Percentiles rank a stretch among this genome's conserved stretches.
Conservation (phyloP, 2,113 vertebrate genomes). For the Rhinolophus sinicus region DNA sequence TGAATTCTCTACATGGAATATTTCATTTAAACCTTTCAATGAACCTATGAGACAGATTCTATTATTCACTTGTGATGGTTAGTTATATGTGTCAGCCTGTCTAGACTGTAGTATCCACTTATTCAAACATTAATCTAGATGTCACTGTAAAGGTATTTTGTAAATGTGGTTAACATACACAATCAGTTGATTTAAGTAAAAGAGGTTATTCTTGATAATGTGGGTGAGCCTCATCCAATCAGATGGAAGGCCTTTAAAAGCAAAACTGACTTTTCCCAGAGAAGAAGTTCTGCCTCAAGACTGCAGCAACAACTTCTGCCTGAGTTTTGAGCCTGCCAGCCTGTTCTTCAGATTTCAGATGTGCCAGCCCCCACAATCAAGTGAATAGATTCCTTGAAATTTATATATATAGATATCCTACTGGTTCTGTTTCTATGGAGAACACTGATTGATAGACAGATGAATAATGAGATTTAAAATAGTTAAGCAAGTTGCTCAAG, state of each 20-base stretch:
- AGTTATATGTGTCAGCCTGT: not conserved
- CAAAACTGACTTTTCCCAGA: not conserved
- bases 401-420: not conserved
- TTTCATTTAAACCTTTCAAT: slow-evolving; percentile 30
- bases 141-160: slow-evolving; percentile 19
- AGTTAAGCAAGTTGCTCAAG: slow-evolving; percentile 18
- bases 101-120: not conserved
- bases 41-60: not conserved
- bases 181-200: not conserved
- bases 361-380: slow-evolving; percentile 37
- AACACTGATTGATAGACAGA: slow-evolving; percentile 48
- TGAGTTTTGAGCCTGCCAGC: slow-evolving; percentile 30
- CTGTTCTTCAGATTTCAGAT: slow-evolving; percentile 27
- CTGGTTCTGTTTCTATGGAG: slow-evolving; percentile 32
- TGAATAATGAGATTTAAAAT: slow-evolving; percentile 32
- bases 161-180: not conserved
- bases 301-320: not conserved
- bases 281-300: slow-evolving; percentile 9
- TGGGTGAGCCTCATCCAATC: not conserved
- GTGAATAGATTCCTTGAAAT: not conserved
- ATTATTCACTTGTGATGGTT: not conserved
- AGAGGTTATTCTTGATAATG: not conserved
- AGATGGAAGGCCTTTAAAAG: not conserved
- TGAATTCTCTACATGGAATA: not conserved
- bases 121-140: not conserved